phyloP scores from a whole-genome alignment of 1,140 invertebrate species.

The Drosophila oshimai region DNA sequence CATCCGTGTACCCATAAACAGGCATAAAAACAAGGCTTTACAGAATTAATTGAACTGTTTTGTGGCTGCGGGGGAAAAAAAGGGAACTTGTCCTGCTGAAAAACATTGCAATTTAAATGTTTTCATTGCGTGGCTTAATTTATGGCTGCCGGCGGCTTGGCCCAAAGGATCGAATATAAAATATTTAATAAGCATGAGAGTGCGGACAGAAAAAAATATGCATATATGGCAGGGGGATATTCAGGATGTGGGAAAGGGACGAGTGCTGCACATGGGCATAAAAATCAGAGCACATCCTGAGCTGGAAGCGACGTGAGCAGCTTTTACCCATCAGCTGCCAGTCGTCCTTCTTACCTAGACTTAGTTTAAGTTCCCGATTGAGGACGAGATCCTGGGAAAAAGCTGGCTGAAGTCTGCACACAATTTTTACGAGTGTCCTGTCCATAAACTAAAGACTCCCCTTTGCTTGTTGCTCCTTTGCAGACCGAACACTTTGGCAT shows the following conservation, averaged over 20 bases:
- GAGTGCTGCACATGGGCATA: slow-evolving; percentile 23
- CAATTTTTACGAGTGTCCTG: slow-evolving; percentile 15
- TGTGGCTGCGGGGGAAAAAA: too few relatives aligned
- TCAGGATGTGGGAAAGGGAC: not conserved
- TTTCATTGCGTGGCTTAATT: slow-evolving; percentile 13
- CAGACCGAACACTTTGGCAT: slow-evolving; percentile 51
- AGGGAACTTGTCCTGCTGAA: too few relatives aligned
- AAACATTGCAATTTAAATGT: slow-evolving; percentile 12
- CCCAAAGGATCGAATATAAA: slow-evolving; percentile 7
- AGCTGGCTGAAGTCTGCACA: slow-evolving; percentile 25
- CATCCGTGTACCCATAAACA: not conserved
- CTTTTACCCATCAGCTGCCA: slow-evolving; percentile 22
- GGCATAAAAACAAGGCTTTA: not conserved
- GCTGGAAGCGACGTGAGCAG: slow-evolving; percentile 41
- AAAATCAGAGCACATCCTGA: slow-evolving; percentile 36
- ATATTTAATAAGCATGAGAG: slow-evolving; percentile 14
- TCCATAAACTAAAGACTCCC: slow-evolving; percentile 8
- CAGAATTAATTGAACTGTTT: slow-evolving; percentile 5
- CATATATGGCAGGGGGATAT: not conserved
- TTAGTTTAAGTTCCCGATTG: not conserved
- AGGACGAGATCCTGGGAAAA: slow-evolving; percentile 6
- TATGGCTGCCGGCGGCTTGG: slow-evolving; percentile 4
- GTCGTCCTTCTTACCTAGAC: not conserved
- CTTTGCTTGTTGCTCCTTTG: slow-evolving; percentile 17
- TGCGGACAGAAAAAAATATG: not conserved